Conservation (phyloP, 2,797 vertebrate genomes). For the Myioborus miniatus region DNA sequence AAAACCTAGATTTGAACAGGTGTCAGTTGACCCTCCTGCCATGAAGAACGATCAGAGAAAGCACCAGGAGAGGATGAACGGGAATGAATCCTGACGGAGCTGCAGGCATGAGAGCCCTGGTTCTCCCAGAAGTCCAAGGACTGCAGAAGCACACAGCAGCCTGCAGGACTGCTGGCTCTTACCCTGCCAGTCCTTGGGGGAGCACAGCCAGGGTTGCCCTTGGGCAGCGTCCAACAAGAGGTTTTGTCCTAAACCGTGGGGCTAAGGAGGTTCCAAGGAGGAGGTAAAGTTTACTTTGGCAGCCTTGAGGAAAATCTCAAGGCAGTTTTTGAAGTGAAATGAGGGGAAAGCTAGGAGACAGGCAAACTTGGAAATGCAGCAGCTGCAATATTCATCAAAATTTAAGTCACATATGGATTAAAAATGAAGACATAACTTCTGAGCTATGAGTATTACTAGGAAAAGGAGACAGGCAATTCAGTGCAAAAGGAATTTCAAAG, state of each 20-base stretch:
- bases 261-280: not conserved
- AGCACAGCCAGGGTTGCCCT: not conserved
- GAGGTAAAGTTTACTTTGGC: not conserved
- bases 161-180: not conserved
- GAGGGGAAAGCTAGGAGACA: not conserved
- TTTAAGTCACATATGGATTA: constrained; percentile 27
- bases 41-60: not conserved
- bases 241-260: not conserved
- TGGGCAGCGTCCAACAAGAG: not conserved
- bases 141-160: not conserved
- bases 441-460: not conserved
- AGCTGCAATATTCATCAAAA: constrained; percentile 15
- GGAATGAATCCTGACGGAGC: not conserved
- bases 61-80: rapidly evolving
- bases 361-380: not conserved
- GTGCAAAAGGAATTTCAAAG: not conserved
- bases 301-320: not conserved
- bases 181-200: not conserved
- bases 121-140: rapidly evolving
- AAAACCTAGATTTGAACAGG: constrained; percentile 42
- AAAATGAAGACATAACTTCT: constrained; percentile 17
- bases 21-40: constrained; percentile 15
- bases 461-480: not conserved
- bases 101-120: rapidly evolving
- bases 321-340: not conserved